These are phyloP conservation scores for Trogon melanurus DNA, from an alignment of 2,113 vertebrate genomes.

Conservation along the genomic window DNA sequence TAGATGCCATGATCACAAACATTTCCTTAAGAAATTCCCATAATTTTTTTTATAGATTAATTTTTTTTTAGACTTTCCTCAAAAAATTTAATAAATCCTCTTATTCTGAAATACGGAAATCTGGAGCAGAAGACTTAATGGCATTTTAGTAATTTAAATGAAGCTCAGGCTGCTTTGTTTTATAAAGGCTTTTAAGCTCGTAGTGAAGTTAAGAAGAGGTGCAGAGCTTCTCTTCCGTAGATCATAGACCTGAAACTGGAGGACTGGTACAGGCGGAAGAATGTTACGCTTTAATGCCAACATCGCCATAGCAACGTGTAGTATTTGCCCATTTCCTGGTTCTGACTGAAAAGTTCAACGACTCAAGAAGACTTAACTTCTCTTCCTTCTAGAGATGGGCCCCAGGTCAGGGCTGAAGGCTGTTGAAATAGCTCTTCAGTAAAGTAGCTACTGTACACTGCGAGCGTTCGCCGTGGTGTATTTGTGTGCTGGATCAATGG, in stretches of 20 bases:
- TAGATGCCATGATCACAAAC: background rate
- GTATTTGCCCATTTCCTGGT: background rate
- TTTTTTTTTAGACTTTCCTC: background rate
- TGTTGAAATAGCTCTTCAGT: background rate
- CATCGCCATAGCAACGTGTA: background rate
- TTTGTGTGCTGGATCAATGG: conserved; percentile 14
- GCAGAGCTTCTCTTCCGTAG: background rate
- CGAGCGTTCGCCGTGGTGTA: background rate
- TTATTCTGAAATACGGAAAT: background rate
- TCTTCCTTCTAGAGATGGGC: background rate
- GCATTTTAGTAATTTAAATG: background rate
- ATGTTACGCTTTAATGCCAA: background rate
- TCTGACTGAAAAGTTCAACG: background rate
- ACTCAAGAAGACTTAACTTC: background rate
- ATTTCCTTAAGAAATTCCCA: background rate
- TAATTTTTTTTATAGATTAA: background rate
- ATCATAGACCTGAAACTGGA: background rate
- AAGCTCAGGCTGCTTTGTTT: background rate
- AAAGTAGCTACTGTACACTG: background rate
- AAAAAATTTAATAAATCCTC: background rate
- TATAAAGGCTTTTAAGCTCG: background rate
- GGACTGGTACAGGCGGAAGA: background rate
- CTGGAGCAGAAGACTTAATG: background rate
- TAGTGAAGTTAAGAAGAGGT: background rate
- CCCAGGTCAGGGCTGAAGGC: conserved; percentile 1